A percentile compares a stretch with the other conserved stretches of the same genome.
Conservation (phyloP, 2,797 vertebrate species). For the Takifugu rubripes region DNA sequence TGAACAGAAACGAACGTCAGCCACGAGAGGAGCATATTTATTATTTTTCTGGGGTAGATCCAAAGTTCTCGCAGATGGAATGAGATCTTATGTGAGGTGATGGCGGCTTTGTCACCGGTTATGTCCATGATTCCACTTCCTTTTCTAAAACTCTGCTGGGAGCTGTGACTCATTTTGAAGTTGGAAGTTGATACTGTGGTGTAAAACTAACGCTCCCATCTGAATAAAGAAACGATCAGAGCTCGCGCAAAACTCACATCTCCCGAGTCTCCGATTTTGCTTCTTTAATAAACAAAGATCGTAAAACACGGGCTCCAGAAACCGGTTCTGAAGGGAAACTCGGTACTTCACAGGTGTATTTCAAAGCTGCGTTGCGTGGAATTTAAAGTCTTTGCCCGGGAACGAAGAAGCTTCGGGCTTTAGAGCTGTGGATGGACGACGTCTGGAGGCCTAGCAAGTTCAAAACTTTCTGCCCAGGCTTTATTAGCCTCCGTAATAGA, state of each 20-base stretch:
- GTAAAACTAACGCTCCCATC: slow-evolving; percentile 67
- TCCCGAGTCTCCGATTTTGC: slow-evolving; percentile 56
- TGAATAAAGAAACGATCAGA: slow-evolving; percentile 70
- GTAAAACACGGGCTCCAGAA: slow-evolving; percentile 24
- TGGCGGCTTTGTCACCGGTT: slow-evolving; percentile 74
- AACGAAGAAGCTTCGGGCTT: slow-evolving; percentile 43
- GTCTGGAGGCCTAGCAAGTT: slow-evolving; percentile 41
- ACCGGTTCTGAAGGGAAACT: too few species aligned
- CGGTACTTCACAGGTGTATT: too few species aligned
- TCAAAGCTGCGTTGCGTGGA: slow-evolving; percentile 15
- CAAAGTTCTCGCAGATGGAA: slow-evolving; percentile 72
- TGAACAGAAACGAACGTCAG: slow-evolving; percentile 54
- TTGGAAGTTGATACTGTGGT: slow-evolving; percentile 71
- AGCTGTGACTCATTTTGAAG: slow-evolving; percentile 71
- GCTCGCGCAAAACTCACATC: slow-evolving; percentile 53
- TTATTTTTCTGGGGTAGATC: slow-evolving; percentile 72
- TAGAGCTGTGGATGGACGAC: slow-evolving; percentile 50
- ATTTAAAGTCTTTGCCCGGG: slow-evolving; percentile 48
- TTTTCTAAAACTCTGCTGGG: slow-evolving; percentile 63
- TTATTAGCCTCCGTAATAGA: slow-evolving; percentile 75
- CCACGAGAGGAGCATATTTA: slow-evolving; percentile 61
- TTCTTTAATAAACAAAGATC: slow-evolving; percentile 70
- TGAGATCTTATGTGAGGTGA: slow-evolving; percentile 71
- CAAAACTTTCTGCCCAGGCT: slow-evolving; percentile 65
- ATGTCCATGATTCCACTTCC: slow-evolving; percentile 72